Evolutionary conservation across 35 echinoderm and acorn worm genomes (phyloP).

Genomic region (Lytechinus variegatus): DNA sequence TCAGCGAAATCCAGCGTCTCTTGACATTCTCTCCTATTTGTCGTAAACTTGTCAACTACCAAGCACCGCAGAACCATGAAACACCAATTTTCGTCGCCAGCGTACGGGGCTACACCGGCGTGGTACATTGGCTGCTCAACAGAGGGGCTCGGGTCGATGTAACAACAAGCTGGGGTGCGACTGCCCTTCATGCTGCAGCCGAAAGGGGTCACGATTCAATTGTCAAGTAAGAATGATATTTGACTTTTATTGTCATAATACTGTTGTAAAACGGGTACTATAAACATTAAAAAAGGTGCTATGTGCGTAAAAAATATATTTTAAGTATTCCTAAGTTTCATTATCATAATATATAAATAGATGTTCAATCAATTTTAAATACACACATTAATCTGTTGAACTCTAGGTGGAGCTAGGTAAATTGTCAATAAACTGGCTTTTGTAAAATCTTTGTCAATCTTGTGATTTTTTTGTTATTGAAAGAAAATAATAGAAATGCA

Average conservation of each 20-base stretch:
- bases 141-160: conserved; percentile 52
- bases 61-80: conserved; percentile 44
- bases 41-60: conserved; percentile 50
- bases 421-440: too few species aligned
- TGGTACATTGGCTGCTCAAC: conserved; percentile 54
- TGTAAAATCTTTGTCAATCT: too few species aligned
- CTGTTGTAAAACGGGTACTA: too few species aligned
- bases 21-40: conserved; percentile 28
- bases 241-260: too few species aligned
- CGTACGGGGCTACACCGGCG: conserved; percentile 42
- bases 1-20: conserved; percentile 17
- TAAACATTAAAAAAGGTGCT: too few species aligned
- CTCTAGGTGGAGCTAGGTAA: too few species aligned
- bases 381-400: not conserved
- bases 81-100: conserved; percentile 66
- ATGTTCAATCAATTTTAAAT: not conserved
- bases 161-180: conserved; percentile 65
- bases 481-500: too few species aligned
- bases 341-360: too few species aligned
- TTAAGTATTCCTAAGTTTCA: too few species aligned
- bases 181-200: conserved; percentile 58
- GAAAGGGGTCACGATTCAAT: conserved; percentile 62
- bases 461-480: too few species aligned
- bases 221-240: not conserved
- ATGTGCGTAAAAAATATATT: too few species aligned